These are phyloP conservation scores for Heteromormyrus szaboi DNA, from an alignment of 2,797 vertebrate species.

Conservation along the genomic window DNA sequence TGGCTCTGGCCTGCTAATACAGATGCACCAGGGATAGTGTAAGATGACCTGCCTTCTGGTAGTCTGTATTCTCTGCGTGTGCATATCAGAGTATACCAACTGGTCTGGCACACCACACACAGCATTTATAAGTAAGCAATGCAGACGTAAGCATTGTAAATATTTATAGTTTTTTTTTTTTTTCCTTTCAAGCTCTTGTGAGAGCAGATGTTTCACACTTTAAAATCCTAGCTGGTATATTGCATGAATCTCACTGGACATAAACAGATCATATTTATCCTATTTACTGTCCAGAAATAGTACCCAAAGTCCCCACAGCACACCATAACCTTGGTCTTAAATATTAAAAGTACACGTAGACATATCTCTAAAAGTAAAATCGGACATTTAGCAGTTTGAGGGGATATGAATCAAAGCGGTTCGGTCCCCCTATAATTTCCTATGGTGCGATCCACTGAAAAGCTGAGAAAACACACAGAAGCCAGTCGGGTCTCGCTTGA, in stretches of 20 bases:
- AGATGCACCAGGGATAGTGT: conserved; percentile 3
- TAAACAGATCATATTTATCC: not conserved
- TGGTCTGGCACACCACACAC: not conserved
- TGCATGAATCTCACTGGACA: not conserved
- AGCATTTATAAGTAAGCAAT: not conserved
- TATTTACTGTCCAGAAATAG: conserved; percentile 15
- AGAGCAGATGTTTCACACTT: not conserved
- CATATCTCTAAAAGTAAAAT: not conserved
- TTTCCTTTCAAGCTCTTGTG: not conserved
- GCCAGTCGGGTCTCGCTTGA: conserved; percentile 33
- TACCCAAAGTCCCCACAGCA: not conserved
- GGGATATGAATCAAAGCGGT: conserved; percentile 31
- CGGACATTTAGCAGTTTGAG: conserved; percentile 32
- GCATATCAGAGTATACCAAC: conserved; percentile 7
- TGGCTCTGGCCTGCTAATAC: conserved; percentile 6
- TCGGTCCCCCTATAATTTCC: conserved; percentile 56
- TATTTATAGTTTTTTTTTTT: not conserved
- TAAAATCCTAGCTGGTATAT: not conserved
- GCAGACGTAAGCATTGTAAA: not conserved
- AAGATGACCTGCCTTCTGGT: not conserved
- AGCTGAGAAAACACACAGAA: conserved; percentile 47
- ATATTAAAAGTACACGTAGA: not conserved
- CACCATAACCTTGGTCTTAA: not conserved
- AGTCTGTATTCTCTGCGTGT: not conserved
- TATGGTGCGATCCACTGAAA: conserved; percentile 39